Conservation (phyloP, 1,140 invertebrate genomes). For the Sitophilus oryzae region DNA sequence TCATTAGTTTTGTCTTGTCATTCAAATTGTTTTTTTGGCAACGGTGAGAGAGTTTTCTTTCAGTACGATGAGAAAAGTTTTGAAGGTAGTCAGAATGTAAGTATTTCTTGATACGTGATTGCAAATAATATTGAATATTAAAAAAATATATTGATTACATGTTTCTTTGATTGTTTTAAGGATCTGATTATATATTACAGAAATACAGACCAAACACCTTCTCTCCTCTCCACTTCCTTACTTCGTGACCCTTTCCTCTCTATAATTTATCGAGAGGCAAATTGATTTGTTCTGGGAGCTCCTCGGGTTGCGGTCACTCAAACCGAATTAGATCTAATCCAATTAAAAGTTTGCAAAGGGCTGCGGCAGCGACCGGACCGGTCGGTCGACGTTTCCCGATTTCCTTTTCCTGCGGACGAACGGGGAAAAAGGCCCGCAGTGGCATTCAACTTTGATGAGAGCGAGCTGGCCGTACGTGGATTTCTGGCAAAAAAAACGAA, state of each 20-base stretch:
- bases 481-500: slow-evolving; percentile 7
- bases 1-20: too few relatives aligned
- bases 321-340: slow-evolving; percentile 25
- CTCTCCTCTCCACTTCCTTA: neutral
- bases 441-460: slow-evolving; percentile 21
- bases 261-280: slow-evolving; percentile 23
- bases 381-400: slow-evolving; percentile 10
- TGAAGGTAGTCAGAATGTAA: too few relatives aligned
- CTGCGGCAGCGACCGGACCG: slow-evolving; percentile 3
- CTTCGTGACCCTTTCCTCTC: slow-evolving; percentile 4
- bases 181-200: too few relatives aligned
- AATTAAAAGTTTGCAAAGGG: slow-evolving; percentile 24
- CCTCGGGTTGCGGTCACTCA: slow-evolving; percentile 21
- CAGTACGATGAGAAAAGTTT: too few relatives aligned
- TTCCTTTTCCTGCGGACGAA: neutral
- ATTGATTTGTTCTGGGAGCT: slow-evolving; percentile 22
- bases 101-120: too few relatives aligned
- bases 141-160: too few relatives aligned
- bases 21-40: too few relatives aligned
- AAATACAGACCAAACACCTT: too few relatives aligned
- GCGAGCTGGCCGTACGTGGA: slow-evolving; percentile 1
- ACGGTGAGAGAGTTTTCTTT: too few relatives aligned
- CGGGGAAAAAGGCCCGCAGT: slow-evolving; percentile 16
- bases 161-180: too few relatives aligned
- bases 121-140: too few relatives aligned